Conservation (phyloP, 2,888 invertebrate species). For the Cheilosia vernalis region DNA sequence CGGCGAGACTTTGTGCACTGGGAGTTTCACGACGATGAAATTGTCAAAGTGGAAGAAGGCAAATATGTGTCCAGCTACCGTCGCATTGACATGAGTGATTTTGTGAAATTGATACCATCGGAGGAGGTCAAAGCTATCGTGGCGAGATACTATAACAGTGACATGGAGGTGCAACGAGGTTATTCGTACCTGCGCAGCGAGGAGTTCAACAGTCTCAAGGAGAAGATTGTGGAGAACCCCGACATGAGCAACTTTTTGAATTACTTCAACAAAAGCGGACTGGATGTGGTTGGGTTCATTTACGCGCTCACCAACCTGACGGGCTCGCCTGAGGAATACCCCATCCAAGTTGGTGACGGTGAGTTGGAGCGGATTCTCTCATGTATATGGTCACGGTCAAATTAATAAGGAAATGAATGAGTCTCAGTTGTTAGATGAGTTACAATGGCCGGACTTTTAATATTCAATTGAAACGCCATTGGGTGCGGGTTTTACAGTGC, state of each 20-base stretch:
- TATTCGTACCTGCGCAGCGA: constrained; percentile 79
- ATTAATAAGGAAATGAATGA: background rate
- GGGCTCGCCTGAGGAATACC: constrained; percentile 65
- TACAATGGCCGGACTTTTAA: background rate
- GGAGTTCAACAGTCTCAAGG: constrained; percentile 78
- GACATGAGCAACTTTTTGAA: constrained; percentile 80
- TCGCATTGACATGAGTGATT: constrained; percentile 80
- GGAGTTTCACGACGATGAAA: constrained; percentile 65
- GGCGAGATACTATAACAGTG: constrained; percentile 80
- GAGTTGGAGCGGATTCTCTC: background rate
- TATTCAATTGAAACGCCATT: background rate
- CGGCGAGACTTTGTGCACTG: constrained; percentile 66
- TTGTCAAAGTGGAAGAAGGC: constrained; percentile 48
- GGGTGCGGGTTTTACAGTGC: too few relatives aligned
- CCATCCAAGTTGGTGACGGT: constrained; percentile 24
- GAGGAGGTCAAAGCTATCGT: constrained; percentile 80
- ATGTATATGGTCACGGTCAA: background rate
- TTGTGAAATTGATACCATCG: constrained; percentile 80
- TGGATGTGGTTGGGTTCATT: constrained; percentile 80
- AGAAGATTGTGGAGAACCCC: constrained; percentile 78
- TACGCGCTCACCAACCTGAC: constrained; percentile 78
- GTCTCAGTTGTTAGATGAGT: too few relatives aligned
- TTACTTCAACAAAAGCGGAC: constrained; percentile 80
- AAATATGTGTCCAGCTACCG: constrained; percentile 22
- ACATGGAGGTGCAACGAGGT: constrained; percentile 80